Base-by-base conservation (phyloP, 2,113 vertebrate genomes). In the Salminus brasiliensis region DNA sequence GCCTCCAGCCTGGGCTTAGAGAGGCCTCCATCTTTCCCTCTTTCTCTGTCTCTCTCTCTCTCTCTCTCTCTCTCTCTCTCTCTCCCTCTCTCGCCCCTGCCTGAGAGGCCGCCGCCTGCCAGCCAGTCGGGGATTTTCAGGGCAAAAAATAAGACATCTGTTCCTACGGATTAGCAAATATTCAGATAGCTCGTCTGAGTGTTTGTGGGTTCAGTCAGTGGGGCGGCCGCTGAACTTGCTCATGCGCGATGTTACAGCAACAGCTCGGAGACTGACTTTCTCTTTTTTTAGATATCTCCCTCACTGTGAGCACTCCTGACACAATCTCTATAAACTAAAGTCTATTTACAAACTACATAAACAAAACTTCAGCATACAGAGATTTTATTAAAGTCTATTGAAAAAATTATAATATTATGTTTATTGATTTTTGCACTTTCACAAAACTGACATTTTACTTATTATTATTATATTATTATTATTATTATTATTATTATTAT, bases 91-190 rank as follows among this genome's bases (percentile, higher is more conserved):
- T 63, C 21, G 32, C 62, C 62, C 62, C 32, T 36, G 30, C 32
- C 21, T 32, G 71, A 15, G 25, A 39, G 71, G 21, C 71, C 41
- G 57, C 63, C 66, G 78, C 49, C 60, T 76, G 59, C 72, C 32
- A 62, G 71, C 76, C 73, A 74, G 83, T 70, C 53, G 79, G 83
- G 85, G 84, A 87, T 83, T 86, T 83, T 82, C 78, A 77, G 34
- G 70, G 78, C 77, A 83, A 80, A 25, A 87, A 85, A 78, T 75
- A 81, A 87, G 86, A 88, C 87, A 88, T 88, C 86, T 88, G 87
- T 85, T 87, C 80, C 76, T 67, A 47, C 78, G 87, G 87, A 88
- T 88, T 88, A 88, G 81, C 75, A 71, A 74, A 79, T 71, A 83
- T 76, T 81, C 77, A 2, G 52, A 74, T 55, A 71, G 80, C 80